Conservation (phyloP, 2,797 vertebrate species). For the Typhlichthys eigenmanni region DNA sequence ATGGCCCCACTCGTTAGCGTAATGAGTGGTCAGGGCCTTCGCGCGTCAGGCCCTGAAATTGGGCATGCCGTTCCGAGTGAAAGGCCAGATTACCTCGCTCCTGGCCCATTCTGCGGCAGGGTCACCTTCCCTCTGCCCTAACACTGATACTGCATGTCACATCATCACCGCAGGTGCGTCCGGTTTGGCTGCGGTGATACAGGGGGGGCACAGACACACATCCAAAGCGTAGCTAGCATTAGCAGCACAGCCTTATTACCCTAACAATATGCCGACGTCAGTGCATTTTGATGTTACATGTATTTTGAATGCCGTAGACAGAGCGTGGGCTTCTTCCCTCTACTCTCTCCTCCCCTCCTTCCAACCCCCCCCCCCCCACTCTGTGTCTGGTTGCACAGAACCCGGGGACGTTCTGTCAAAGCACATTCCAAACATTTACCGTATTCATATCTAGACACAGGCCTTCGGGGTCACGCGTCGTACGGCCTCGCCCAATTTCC, state of each 20-base stretch:
- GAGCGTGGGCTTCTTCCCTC: constrained; percentile 13
- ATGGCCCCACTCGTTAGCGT: constrained; percentile 98
- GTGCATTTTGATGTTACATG: constrained; percentile 35
- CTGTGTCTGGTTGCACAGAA: constrained; percentile 25
- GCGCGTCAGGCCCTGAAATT: constrained; percentile 71
- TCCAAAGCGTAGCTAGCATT: constrained; percentile 48
- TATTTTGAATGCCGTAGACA: constrained; percentile 34
- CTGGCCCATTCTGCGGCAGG: constrained; percentile 24
- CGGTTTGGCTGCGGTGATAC: constrained; percentile 36
- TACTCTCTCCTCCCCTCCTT: not conserved
- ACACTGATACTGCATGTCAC: constrained; percentile 14
- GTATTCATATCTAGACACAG: constrained; percentile 68
- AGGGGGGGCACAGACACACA: constrained; percentile 51
- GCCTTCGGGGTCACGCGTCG: constrained; percentile 61
- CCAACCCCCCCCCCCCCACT: constrained; percentile 25
- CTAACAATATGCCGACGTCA: constrained; percentile 54
- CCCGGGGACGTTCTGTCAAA: constrained; percentile 50
- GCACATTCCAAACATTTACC: constrained; percentile 73
- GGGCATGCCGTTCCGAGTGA: constrained; percentile 62
- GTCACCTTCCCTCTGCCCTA: constrained; percentile 17
- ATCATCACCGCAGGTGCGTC: not conserved
- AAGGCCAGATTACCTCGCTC: constrained; percentile 68
- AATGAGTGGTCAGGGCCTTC: constrained; percentile 94
- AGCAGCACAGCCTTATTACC: constrained; percentile 61
- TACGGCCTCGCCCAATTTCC: constrained; percentile 70